Base-by-base conservation (phyloP, 2,888 invertebrate genomes). In the Podotricha telesiphe region DNA sequence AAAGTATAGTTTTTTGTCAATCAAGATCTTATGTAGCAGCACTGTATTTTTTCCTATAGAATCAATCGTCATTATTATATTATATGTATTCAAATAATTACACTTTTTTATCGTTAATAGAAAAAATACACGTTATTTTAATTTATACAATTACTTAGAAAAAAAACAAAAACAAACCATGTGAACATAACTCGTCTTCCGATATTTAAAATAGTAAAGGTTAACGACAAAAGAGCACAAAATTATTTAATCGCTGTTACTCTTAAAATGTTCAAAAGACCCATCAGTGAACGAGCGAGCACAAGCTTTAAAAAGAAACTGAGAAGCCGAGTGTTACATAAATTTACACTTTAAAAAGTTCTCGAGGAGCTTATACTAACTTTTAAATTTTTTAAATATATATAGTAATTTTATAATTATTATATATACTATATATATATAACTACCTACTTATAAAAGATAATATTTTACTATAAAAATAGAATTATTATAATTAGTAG, bases 201-300 rank as follows among this genome's bases (percentile, higher is more conserved):
- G 1, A 4, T 4, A 15, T 19, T 20, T 13, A 13, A 50, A 11
- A 50, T 5, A 1, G 20, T 50, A 22, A 22, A 50, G 22, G 22
- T 0, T 20, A 13, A 50, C 20, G 4, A 22, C 19, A 22, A 22
- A 19, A 56, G 0, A 37, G 19, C 17, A 40, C 19, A 19, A 37
- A 8, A 22, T 15, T 8, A 15, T 37, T 58, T 58, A 58, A 42
- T 42, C 19, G 40, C 19, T 58, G 0, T 19, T 20, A 0, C 20
- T 42, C 40, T 15, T 58, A 19, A 58, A 40, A 58, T 58, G 20
- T 58, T 58, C 20, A 37, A 20, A 40, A 37, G 7, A 15, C 19
- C 40, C 13, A 40, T 37, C 19, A 58, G 40, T 15, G 20, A 58
- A 58, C 20, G 42, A 42, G 42, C 20, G 42, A 42, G 42, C 40